Percentiles rank a stretch among this genome's conserved stretches.
phyloP scores from a whole-genome alignment of 2,797 vertebrate species.

The Heliangelus exortis region DNA sequence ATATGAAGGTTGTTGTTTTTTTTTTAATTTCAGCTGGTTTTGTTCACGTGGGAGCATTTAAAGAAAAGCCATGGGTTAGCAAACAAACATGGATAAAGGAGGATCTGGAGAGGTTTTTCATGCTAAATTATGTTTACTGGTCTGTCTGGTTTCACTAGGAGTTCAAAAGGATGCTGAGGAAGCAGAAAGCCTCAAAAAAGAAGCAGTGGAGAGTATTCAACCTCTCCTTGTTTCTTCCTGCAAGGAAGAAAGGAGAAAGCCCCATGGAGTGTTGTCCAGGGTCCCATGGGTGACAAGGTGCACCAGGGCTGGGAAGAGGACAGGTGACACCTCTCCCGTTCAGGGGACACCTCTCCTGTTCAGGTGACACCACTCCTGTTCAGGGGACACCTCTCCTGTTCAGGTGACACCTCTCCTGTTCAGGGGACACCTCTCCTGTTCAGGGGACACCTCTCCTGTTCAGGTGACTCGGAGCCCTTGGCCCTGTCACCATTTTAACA shows the following conservation, averaged over 20 bases:
- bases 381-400: too few relatives aligned
- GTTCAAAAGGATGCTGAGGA: not conserved
- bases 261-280: not conserved
- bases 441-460: too few relatives aligned
- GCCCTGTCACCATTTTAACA: not conserved
- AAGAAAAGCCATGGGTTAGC: not conserved
- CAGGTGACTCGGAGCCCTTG: not conserved
- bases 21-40: not conserved
- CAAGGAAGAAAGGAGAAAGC: not conserved
- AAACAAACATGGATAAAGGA: not conserved
- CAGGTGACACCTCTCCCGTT: too few relatives aligned
- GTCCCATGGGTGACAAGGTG: accelerated
- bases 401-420: too few relatives aligned
- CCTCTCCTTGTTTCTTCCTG: too few relatives aligned
- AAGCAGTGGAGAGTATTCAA: not conserved
- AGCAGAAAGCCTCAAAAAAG: not conserved
- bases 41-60: not conserved
- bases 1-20: not conserved
- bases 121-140: not conserved
- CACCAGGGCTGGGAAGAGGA: not conserved
- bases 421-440: too few relatives aligned
- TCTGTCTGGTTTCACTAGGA: accelerated
- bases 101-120: not conserved
- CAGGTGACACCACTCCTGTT: too few relatives aligned
- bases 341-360: too few relatives aligned